Percentiles rank a stretch among this genome's conserved stretches.
Conservation (phyloP, 2,888 invertebrate genomes). For the Eilema depressum region DNA sequence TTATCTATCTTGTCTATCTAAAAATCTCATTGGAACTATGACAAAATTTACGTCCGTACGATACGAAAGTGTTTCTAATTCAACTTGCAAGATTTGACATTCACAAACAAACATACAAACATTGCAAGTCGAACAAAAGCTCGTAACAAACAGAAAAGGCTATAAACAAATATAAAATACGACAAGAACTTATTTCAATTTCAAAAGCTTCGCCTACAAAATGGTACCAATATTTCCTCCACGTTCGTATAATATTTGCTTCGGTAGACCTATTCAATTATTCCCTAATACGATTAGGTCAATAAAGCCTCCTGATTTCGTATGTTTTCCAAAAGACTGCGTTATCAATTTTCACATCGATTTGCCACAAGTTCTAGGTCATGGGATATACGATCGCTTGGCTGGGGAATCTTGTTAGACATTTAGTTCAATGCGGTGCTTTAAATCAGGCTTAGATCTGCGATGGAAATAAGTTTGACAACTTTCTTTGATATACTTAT, state of each 20-base stretch:
- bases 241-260: conserved; percentile 5
- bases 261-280: conserved; percentile 15
- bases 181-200: conserved; percentile 4
- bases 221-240: not conserved
- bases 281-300: conserved; percentile 14
- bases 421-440: conserved; percentile 12
- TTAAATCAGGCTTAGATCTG: conserved; percentile 10
- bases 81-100: not conserved
- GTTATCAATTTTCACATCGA: conserved; percentile 40
- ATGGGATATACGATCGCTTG: conserved; percentile 25
- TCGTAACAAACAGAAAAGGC: conserved; percentile 3
- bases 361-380: conserved; percentile 47
- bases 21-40: too few species aligned
- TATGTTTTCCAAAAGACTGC: conserved; percentile 23
- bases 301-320: conserved; percentile 21
- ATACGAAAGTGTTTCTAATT: too few species aligned
- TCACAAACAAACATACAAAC: not conserved
- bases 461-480: conserved; percentile 4
- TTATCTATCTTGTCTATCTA: too few species aligned
- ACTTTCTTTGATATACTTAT: not conserved
- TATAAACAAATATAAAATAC: conserved; percentile 4
- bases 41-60: too few species aligned
- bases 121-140: not conserved
- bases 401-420: conserved; percentile 2
- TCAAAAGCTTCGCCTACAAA: not conserved